Base-by-base conservation (phyloP, 2,888 invertebrate species). In the Philonicus albiceps region DNA sequence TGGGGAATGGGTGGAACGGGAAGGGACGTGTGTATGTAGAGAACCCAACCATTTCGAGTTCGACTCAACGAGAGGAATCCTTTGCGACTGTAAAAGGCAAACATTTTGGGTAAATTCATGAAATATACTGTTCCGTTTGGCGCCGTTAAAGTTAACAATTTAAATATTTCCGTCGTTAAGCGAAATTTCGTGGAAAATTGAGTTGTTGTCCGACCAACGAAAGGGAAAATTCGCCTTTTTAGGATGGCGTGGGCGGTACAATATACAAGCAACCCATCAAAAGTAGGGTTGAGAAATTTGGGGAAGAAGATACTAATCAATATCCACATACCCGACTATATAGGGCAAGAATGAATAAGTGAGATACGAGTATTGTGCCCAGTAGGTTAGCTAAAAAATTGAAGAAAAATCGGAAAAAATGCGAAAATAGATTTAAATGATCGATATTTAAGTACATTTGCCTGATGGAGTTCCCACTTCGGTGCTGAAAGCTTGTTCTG, bases 181-280 rank as follows among this genome's bases (percentile, higher is more conserved):
- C 83, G 49, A 86, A 87, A 86, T 87, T 87, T 87, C 43, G 78
- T 72, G 86, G 87, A 87, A 87, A 87, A 87, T 87, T 87, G 87
- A 86, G 87, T 86, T 87, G 86, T 87, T 86, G 86, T 86, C 84
- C 78, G 86, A 75, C 87, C 85, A 86, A 86, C 87, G 87, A 87
- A 87, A 86, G 78, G 86, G 87, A 87, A 86, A 87, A 87, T 87
- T 86, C 83, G 84, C 78, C 86, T 73, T 78, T 40, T n/a, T 53
- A 27, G 80, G 8, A 53, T 53, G n/a, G 37, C 11, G 53, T 13
- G 27, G 80, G 53, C 22, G 11, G 8, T 1, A 64, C n/a, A 55
- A 19, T 55, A 22, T 55, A 49, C 43, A 49, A 16, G 13, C 43
- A 49, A n/a, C n/a, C 0, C 43, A n/a, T n/a, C 8, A 2, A 3